Conservation (phyloP, 2,888 invertebrate genomes). For the Entomobrya proxima region DNA sequence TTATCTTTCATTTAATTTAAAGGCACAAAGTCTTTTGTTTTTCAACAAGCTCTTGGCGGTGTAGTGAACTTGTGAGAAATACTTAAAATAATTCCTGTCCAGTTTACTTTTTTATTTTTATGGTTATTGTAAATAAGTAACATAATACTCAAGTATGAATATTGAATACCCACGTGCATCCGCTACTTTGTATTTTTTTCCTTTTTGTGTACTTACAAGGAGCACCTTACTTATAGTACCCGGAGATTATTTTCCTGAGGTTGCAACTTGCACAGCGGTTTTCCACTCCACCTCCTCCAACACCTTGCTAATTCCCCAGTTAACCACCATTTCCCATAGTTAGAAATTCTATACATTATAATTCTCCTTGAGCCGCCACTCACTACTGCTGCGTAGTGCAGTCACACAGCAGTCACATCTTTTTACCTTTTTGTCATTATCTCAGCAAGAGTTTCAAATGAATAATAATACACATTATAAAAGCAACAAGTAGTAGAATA, state of each 20-base stretch:
- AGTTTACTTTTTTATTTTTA: background rate
- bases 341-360: background rate
- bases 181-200: background rate
- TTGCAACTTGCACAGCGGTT: background rate
- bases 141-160: background rate
- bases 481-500: background rate
- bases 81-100: background rate
- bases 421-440: slow-evolving; percentile 11
- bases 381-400: too few relatives aligned
- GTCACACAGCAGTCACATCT: background rate
- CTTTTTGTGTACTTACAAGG: background rate
- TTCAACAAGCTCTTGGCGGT: background rate
- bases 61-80: slow-evolving; percentile 5
- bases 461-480: background rate
- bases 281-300: background rate
- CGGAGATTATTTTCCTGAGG: background rate
- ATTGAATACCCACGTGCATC: too few relatives aligned
- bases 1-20: background rate
- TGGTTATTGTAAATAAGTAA: background rate
- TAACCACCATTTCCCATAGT: background rate
- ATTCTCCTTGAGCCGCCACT: background rate
- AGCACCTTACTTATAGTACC: background rate
- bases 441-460: background rate
- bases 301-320: background rate
- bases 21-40: background rate